Percentiles rank a stretch among this genome's conserved stretches.
Conservation (phyloP, 1,140 invertebrate species). For the Acromyrmex echinatior region DNA sequence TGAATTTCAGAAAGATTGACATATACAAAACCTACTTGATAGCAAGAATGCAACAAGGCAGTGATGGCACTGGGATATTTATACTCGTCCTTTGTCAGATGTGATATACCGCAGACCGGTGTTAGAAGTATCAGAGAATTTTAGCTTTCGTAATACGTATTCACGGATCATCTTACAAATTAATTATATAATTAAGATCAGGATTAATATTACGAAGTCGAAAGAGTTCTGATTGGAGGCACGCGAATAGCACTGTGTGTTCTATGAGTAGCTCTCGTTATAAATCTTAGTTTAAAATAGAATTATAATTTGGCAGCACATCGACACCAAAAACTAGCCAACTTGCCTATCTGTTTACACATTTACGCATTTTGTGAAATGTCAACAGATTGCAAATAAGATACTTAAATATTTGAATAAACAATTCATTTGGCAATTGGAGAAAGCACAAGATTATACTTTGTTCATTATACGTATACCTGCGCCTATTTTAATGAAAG, state of each 20-base stretch:
- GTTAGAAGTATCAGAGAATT: neutral
- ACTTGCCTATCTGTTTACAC: neutral
- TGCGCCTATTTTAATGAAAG: neutral
- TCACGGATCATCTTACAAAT: neutral
- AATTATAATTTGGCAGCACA: slow-evolving; percentile 20
- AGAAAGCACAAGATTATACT: too few relatives aligned
- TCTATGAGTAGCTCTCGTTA: neutral
- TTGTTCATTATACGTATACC: neutral
- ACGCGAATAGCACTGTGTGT: slow-evolving; percentile 1
- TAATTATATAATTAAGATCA: slow-evolving; percentile 11
- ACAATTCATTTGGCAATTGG: neutral
- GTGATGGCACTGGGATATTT: neutral
- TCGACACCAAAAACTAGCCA: neutral
- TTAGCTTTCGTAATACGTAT: slow-evolving; percentile 5
- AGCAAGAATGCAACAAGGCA: neutral
- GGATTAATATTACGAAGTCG: neutral
- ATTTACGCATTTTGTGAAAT: neutral
- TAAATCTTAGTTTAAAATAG: slow-evolving; percentile 60
- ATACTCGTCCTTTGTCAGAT: slow-evolving; percentile 10
- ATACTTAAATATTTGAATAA: neutral
- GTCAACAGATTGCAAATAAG: neutral
- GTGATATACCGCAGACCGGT: neutral
- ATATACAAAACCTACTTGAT: neutral
- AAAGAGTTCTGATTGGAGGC: neutral
- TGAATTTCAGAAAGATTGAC: neutral